These are phyloP conservation scores for Bungarus multicinctus DNA, from an alignment of 2,113 vertebrate species.

Conservation along the genomic window DNA sequence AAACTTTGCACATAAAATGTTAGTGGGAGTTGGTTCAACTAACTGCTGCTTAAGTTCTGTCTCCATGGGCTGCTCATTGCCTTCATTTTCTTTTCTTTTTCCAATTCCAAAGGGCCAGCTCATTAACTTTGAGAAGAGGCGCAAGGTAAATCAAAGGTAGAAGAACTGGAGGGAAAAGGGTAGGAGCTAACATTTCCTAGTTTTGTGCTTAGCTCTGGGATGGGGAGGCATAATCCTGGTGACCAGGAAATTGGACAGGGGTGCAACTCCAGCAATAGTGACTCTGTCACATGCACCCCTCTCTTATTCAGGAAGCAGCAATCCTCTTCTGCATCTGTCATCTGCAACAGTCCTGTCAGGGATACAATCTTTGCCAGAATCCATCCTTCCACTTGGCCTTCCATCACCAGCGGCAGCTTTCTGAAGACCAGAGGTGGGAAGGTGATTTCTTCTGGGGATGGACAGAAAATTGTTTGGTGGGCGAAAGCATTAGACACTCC, in stretches of 20 bases:
- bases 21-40: not conserved
- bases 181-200: not conserved
- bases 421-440: slow-evolving; percentile 83
- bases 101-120: slow-evolving; percentile 71
- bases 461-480: not conserved
- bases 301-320: slow-evolving; percentile 78
- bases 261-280: not conserved
- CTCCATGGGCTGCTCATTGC: not conserved
- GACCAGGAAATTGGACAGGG: not conserved
- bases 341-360: slow-evolving; percentile 78
- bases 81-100: slow-evolving; percentile 1
- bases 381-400: slow-evolving; percentile 69
- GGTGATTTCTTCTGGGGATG: not conserved
- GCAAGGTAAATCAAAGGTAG: slow-evolving; percentile 70
- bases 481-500: not conserved
- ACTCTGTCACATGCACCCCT: not conserved
- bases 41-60: not conserved
- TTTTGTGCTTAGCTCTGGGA: not conserved
- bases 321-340: slow-evolving; percentile 80
- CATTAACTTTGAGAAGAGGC: slow-evolving; percentile 89
- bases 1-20: not conserved
- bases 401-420: slow-evolving; percentile 67
- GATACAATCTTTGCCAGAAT: slow-evolving; percentile 67
- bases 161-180: not conserved
- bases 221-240: not conserved